Evolutionary conservation across 2,797 vertebrate genomes (phyloP), one percentile per base, ranked within the genome.

Genomic region (Merluccius polli): DNA sequence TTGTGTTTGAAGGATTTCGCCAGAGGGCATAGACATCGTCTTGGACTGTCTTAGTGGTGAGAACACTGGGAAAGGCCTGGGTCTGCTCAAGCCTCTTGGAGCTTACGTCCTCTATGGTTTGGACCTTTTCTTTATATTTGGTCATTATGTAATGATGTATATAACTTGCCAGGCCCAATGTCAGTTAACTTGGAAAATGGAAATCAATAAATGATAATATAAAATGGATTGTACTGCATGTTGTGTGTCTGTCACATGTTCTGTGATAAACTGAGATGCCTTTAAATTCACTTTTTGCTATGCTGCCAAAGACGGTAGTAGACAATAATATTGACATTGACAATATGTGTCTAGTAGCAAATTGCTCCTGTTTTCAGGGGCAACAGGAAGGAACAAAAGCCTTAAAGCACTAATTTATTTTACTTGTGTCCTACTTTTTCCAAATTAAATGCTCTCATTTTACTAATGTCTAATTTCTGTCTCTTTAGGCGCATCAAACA

Each of bases 101-200:
- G 98, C 96, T 48, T 99, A 99, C 41, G 97, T 99, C 92, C 93
- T 99, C 78, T 99, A 99, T 27, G 98, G 98, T 99, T 75, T 84
- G 96, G 92, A 59, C 38, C 16, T 36, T 11, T 65, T 27, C 27
- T 65, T 65, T 6, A 65, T 65, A 2, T 24, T 27, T 65, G 59
- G 1, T 27, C 24, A 27, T 27, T 12, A 65, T 3, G 24, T 65
- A 3, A 12, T 65, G 59, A 65, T 65, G 10, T 12, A 8, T 27
- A 27, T 65, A 65, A 27, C 59, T 11, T 63, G 21, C 24, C 52
- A 63, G 52, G 52, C 52, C 52, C 52, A 2, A 33, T 70, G n/a
- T 33, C 31, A 35, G 31, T 70, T 33, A 18, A 71, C 70, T 71
- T 71, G 31, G 31, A 36, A 32, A 33, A 70, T 29, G 31, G 31